phyloP scores from a whole-genome alignment of 1,140 invertebrate species.

The Chlorops oryzae region DNA sequence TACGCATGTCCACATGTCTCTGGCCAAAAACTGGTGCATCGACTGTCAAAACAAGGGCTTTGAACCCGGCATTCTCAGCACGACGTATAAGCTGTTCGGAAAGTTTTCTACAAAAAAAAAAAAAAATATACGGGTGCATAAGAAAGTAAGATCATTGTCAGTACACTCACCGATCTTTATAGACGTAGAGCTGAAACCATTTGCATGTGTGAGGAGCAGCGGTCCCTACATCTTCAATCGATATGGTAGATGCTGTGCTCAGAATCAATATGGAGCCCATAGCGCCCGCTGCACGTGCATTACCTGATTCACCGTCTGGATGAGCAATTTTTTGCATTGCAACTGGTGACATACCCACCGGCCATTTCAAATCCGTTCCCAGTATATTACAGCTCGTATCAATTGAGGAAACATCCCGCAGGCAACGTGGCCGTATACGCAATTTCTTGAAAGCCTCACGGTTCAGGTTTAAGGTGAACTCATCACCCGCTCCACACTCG shows the following conservation, averaged over 20 bases:
- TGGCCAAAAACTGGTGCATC: slow-evolving; percentile 83
- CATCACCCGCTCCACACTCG: slow-evolving; percentile 76
- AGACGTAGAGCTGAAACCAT: slow-evolving; percentile 91
- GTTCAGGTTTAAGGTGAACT: slow-evolving; percentile 73
- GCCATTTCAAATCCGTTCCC: slow-evolving; percentile 65
- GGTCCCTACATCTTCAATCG: slow-evolving; percentile 79
- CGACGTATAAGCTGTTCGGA: slow-evolving; percentile 68
- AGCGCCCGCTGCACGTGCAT: slow-evolving; percentile 68
- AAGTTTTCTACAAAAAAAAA: slow-evolving; percentile 53
- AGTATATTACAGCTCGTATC: slow-evolving; percentile 61
- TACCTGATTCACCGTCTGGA: slow-evolving; percentile 81
- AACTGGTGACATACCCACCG: slow-evolving; percentile 82
- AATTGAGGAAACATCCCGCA: slow-evolving; percentile 67
- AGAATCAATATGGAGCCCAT: slow-evolving; percentile 72
- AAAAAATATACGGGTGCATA: not conserved
- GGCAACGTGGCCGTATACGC: slow-evolving; percentile 70
- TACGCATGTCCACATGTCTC: slow-evolving; percentile 70
- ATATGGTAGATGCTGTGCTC: slow-evolving; percentile 80
- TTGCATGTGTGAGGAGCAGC: slow-evolving; percentile 68
- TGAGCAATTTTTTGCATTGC: slow-evolving; percentile 93
- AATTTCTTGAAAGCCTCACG: slow-evolving; percentile 63
- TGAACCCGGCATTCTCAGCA: slow-evolving; percentile 79
- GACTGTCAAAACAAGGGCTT: slow-evolving; percentile 83
- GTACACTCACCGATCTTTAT: slow-evolving; percentile 51
- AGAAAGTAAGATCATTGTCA: not conserved